A percentile compares a stretch with the other conserved stretches of the same genome.
These are phyloP conservation scores for Calvadosia cruxmelitensis DNA, from an alignment of 30 jellyfish, hydroid and myxozoan species.

Conservation along the genomic window DNA sequence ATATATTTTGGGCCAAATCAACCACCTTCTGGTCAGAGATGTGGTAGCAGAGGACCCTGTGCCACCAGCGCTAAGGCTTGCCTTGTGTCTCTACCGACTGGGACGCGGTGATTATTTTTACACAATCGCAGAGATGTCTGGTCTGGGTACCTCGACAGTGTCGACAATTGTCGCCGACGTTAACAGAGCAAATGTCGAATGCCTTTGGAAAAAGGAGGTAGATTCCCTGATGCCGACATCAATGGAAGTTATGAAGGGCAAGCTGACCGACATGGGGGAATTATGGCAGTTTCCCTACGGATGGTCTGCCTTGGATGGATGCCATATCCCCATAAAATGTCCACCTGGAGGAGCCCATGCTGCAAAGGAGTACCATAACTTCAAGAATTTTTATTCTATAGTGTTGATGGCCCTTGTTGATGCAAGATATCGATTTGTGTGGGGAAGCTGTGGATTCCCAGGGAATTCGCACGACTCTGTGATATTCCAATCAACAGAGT, in stretches of 20 bases:
- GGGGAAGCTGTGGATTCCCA: constrained; percentile 55
- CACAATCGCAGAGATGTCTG: constrained; percentile 49
- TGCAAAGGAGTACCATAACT: constrained; percentile 38
- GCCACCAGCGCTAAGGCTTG: constrained; percentile 54
- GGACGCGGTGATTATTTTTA: constrained; percentile 53
- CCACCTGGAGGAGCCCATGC: constrained; percentile 33
- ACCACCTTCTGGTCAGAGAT: not conserved
- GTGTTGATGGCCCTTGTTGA: constrained; percentile 36
- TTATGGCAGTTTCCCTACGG: constrained; percentile 31
- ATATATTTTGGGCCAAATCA: not conserved
- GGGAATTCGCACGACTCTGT: constrained; percentile 42
- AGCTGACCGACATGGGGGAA: constrained; percentile 16
- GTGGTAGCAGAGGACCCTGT: constrained; percentile 12
- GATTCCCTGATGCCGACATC: constrained; percentile 24
- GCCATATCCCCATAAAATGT: constrained; percentile 32
- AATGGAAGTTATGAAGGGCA: constrained; percentile 3
- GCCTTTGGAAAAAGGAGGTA: constrained; percentile 44
- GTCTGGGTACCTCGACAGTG: constrained; percentile 45
- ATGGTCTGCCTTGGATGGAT: constrained; percentile 27
- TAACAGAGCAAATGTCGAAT: constrained; percentile 3
- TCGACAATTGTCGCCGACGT: constrained; percentile 22
- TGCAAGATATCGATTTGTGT: constrained; percentile 26
- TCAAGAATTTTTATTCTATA: constrained; percentile 27
- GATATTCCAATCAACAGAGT: constrained; percentile 29
- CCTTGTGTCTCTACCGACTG: constrained; percentile 33